Evolutionary conservation across 2,797 vertebrate species (phyloP), one percentile per base, ranked within the genome.

Genomic region (Crenuchus spilurus): DNA sequence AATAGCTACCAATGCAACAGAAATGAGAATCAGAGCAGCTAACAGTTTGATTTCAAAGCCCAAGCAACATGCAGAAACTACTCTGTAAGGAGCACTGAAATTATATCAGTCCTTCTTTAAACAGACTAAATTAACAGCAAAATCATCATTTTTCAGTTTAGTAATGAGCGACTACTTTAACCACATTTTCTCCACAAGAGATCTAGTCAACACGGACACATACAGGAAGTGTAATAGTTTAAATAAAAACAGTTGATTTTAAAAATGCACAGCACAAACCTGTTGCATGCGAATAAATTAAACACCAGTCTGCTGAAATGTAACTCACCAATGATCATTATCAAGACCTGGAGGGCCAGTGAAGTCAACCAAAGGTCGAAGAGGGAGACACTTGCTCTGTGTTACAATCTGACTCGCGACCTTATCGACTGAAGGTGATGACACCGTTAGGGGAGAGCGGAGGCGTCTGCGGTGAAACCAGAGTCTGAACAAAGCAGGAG

Each of bases 251-350:
- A n/a, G n/a, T n/a, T n/a, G n/a, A n/a, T n/a, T n/a, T n/a, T n/a
- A n/a, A n/a, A n/a, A n/a, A n/a, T n/a, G n/a, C n/a, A n/a, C n/a
- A n/a, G n/a, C n/a, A n/a, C n/a, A n/a, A n/a, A n/a, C n/a, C n/a
- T n/a, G n/a, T n/a, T n/a, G n/a, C n/a, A n/a, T n/a, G n/a, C n/a
- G n/a, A n/a, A 24, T 20, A 8, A 51, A 24, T 24, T 8, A 4
- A 51, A 24, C 9, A 70, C 8, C 4, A 30, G 3, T 24, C 14
- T 57, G 10, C 2, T 18, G 2, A 26, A 20, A 16, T 26, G 48
- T 72, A 42, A 78, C 88, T 91, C 90, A 98, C 96, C 95, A 95
- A 91, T 92, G 94, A 64, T 88, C 86, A 44, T 81, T 80, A 87
- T 78, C 83, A 82, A 93, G 84, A 72, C 90, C 84, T 74, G 91